Conservation (phyloP, 1,140 invertebrate species). For the Drosophila azteca region DNA sequence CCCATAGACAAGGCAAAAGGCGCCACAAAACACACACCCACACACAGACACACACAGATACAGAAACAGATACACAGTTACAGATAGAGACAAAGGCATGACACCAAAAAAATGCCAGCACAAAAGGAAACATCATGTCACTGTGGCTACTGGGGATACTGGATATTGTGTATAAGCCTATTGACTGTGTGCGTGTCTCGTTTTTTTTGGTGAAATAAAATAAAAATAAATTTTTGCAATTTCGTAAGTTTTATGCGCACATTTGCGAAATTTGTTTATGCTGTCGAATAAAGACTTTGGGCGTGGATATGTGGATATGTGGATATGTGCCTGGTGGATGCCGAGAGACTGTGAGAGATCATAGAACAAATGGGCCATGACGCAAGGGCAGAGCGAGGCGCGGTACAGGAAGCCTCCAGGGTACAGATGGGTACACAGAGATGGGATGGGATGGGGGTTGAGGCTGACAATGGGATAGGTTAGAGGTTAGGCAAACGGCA, state of each 20-base stretch:
- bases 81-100: slow-evolving; percentile 4
- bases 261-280: slow-evolving; percentile 75
- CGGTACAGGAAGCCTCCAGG: background rate
- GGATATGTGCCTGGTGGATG: too few relatives aligned
- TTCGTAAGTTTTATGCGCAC: slow-evolving; percentile 76
- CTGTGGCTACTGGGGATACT: too few relatives aligned
- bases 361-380: slow-evolving; percentile 44
- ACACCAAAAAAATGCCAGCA: slow-evolving; percentile 4
- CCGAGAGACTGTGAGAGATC: slow-evolving; percentile 5
- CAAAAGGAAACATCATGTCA: slow-evolving; percentile 22
- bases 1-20: slow-evolving; percentile 41
- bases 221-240: slow-evolving; percentile 71
- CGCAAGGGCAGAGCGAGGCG: slow-evolving; percentile 1
- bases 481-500: slow-evolving; percentile 12
- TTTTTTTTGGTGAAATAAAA: slow-evolving; percentile 37
- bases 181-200: too few relatives aligned
- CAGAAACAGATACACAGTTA: too few relatives aligned
- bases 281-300: slow-evolving; percentile 27
- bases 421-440: background rate
- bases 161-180: too few relatives aligned
- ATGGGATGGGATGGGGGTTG: too few relatives aligned
- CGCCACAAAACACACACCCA: slow-evolving; percentile 31
- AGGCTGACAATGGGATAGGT: background rate
- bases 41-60: slow-evolving; percentile 29
- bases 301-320: background rate